A percentile compares a stretch with the other conserved stretches of the same genome.
Conservation (phyloP, 2,113 vertebrate species). For the Nothocercus julius region DNA sequence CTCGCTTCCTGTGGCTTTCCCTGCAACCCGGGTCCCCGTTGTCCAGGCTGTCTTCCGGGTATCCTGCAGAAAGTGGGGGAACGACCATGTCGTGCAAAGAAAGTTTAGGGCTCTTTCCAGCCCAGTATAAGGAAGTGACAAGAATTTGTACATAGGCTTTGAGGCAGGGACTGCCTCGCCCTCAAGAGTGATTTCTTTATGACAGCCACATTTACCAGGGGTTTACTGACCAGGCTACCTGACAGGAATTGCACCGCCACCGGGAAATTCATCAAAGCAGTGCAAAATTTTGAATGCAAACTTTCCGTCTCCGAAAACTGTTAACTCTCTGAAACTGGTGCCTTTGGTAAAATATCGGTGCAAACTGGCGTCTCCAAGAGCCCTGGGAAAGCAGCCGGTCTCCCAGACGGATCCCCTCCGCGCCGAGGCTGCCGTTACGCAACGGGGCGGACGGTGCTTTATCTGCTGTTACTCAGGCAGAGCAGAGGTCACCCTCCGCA, state of each 20-base stretch:
- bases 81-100: background rate
- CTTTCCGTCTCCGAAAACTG: background rate
- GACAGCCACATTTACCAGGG: background rate
- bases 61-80: background rate
- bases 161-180: background rate
- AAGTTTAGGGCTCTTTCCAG: background rate
- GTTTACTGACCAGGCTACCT: background rate
- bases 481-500: background rate
- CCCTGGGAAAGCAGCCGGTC: too few relatives aligned
- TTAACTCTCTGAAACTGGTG: background rate
- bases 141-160: background rate
- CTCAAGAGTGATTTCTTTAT: background rate
- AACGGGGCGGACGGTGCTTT: accelerated
- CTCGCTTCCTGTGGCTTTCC: too few relatives aligned
- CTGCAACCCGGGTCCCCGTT: background rate
- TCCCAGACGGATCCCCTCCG: too few relatives aligned
- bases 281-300: background rate
- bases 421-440: background rate
- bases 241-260: background rate
- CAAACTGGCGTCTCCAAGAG: accelerated
- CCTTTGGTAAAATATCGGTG: too few relatives aligned
- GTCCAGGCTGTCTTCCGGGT: accelerated
- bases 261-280: background rate
- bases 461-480: background rate
- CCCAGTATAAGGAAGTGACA: background rate